These are phyloP conservation scores for Micropterix aruncella DNA, from an alignment of 2,888 invertebrate species.

Conservation along the genomic window DNA sequence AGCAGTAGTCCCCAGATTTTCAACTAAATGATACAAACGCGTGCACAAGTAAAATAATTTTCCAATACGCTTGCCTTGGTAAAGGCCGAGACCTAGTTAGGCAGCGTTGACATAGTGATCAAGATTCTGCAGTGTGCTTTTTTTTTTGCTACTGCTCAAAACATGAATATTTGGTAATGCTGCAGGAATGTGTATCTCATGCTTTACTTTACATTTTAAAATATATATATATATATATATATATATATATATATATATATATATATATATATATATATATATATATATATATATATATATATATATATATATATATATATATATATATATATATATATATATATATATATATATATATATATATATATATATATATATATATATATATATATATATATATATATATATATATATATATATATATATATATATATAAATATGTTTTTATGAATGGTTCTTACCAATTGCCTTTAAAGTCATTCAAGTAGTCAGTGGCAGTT, in stretches of 20 bases:
- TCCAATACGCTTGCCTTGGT: too few relatives aligned
- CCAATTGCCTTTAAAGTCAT: slow-evolving; percentile 70
- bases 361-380: slow-evolving; percentile 5
- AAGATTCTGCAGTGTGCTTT: too few relatives aligned
- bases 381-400: slow-evolving; percentile 6
- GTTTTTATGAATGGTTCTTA: slow-evolving; percentile 32
- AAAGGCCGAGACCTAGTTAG: too few relatives aligned
- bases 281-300: slow-evolving; percentile 5
- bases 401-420: slow-evolving; percentile 7
- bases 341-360: slow-evolving; percentile 3
- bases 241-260: slow-evolving; percentile 6
- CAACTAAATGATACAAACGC: too few relatives aligned
- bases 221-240: slow-evolving; percentile 3
- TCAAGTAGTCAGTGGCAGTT: slow-evolving; percentile 88
- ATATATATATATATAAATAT: slow-evolving; percentile 3
- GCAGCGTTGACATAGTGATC: too few relatives aligned
- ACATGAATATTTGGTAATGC: too few relatives aligned
- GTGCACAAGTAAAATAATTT: too few relatives aligned
- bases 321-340: slow-evolving; percentile 4
- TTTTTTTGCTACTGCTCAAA: too few relatives aligned
- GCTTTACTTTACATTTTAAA: not conserved
- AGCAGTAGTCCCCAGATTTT: too few relatives aligned
- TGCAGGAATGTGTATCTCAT: too few relatives aligned
- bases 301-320: slow-evolving; percentile 2
- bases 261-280: slow-evolving; percentile 7